Percentiles rank a stretch among this genome's conserved stretches.
Evolutionary conservation across 2,888 invertebrate species (phyloP).

Genomic region (Drosophila ochracea): DNA sequence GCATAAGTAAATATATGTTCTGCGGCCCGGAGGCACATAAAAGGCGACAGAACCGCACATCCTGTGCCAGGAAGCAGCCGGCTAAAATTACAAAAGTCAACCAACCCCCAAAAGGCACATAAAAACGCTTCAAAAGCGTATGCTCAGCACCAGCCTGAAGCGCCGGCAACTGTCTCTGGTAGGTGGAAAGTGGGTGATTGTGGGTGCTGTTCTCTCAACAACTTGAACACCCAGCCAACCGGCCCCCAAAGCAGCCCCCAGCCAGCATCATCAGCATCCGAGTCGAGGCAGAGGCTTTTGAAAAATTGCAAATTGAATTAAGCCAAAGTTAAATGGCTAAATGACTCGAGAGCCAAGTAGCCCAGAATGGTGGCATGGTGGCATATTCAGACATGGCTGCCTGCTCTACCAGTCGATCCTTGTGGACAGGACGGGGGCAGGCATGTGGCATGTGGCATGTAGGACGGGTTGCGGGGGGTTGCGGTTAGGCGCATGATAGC

Average conservation of each 20-base stretch:
- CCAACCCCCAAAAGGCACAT: slow-evolving; percentile 73
- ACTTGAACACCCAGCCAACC: slow-evolving; percentile 32
- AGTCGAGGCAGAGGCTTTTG: slow-evolving; percentile 73
- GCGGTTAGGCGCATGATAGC: slow-evolving; percentile 77
- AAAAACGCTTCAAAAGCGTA: slow-evolving; percentile 79
- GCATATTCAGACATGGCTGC: slow-evolving; percentile 34
- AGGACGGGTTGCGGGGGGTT: slow-evolving; percentile 54
- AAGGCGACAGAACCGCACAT: slow-evolving; percentile 80
- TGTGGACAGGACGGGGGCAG: slow-evolving; percentile 4
- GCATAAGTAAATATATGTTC: slow-evolving; percentile 64
- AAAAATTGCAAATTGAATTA: slow-evolving; percentile 86
- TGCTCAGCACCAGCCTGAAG: slow-evolving; percentile 47
- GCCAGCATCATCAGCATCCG: slow-evolving; percentile 38
- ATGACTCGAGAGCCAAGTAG: slow-evolving; percentile 80
- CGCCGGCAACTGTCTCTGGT: neutral
- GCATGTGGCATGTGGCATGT: slow-evolving; percentile 26
- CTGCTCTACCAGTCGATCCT: slow-evolving; percentile 50
- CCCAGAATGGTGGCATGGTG: slow-evolving; percentile 25
- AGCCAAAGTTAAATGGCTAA: slow-evolving; percentile 84
- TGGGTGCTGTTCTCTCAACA: slow-evolving; percentile 38
- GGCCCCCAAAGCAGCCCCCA: slow-evolving; percentile 1
- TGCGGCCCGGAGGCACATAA: slow-evolving; percentile 46
- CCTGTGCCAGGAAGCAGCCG: slow-evolving; percentile 80
- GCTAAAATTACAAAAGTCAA: slow-evolving; percentile 79
- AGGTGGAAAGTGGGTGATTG: slow-evolving; percentile 14